These are phyloP conservation scores for Smithornis capensis DNA, from an alignment of 2,113 vertebrate genomes.

Conservation along the genomic window DNA sequence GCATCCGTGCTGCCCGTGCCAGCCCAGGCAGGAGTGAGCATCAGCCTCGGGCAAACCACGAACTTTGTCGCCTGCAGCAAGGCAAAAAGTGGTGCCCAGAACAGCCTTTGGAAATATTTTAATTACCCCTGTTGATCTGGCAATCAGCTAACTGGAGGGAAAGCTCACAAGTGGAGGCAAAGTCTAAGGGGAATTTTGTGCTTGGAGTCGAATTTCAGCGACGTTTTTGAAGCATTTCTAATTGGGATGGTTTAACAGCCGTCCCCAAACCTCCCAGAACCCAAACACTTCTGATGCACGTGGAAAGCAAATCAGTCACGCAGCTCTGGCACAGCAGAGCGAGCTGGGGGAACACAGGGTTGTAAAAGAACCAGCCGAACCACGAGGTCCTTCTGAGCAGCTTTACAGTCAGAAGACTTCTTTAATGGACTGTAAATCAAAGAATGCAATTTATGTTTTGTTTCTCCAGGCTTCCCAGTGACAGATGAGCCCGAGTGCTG, in stretches of 20 bases:
- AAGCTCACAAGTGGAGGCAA: constrained; percentile 33
- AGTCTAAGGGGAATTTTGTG: constrained; percentile 19
- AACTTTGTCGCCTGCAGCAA: constrained; percentile 34
- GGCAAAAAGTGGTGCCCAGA: constrained; percentile 2
- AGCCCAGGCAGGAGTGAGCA: not conserved
- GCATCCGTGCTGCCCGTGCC: not conserved
- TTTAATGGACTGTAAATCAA: not conserved
- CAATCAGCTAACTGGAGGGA: not conserved
- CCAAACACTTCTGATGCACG: not conserved
- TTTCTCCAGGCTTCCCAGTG: not conserved
- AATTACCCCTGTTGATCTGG: constrained; percentile 18
- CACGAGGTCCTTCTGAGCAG: not conserved
- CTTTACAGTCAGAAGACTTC: not conserved
- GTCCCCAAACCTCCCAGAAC: not conserved
- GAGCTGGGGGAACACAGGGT: not conserved
- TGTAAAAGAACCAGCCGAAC: not conserved
- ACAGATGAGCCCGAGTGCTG: not conserved
- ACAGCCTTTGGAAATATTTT: constrained; percentile 36
- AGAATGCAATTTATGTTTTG: not conserved
- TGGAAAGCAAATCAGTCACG: not conserved
- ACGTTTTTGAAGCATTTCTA: not conserved
- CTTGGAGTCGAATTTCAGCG: constrained; percentile 24
- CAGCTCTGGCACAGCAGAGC: not conserved
- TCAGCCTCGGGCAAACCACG: not conserved
- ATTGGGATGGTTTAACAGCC: not conserved